phyloP scores from a whole-genome alignment of 2,797 vertebrate species.

The Alca torda region DNA sequence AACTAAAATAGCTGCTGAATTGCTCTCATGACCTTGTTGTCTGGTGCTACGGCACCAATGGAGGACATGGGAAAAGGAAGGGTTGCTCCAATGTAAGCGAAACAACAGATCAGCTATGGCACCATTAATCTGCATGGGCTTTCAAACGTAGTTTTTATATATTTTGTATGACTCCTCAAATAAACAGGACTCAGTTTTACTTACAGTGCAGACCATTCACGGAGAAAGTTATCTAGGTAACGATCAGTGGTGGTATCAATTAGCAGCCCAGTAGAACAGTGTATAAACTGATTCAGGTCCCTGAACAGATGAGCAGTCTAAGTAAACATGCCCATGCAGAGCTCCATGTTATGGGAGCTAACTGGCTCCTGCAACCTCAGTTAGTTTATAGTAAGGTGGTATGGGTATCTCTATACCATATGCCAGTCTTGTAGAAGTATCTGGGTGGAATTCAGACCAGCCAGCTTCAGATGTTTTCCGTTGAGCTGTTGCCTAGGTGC shows the following conservation, averaged over 20 bases:
- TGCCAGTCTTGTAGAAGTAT: neutral
- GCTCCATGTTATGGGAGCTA: neutral
- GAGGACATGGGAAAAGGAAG: neutral
- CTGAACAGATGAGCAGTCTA: neutral
- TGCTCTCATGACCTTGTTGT: neutral
- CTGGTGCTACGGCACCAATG: neutral
- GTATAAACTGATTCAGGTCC: neutral
- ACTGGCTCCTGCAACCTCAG: neutral
- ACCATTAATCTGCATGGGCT: neutral
- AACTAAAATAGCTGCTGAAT: neutral
- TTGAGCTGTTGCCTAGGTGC: neutral
- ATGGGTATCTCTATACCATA: neutral
- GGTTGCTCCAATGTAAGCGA: neutral
- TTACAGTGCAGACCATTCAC: neutral
- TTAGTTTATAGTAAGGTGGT: neutral
- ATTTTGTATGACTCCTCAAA: neutral
- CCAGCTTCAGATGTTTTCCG: neutral
- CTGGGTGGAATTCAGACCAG: neutral
- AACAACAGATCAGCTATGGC: neutral
- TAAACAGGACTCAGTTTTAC: neutral
- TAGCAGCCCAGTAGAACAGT: neutral
- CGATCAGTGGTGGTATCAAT: neutral
- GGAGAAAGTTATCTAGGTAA: neutral
- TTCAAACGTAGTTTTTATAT: neutral
- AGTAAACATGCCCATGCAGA: rapidly evolving